A percentile compares a stretch with the other conserved stretches of the same genome.
Evolutionary conservation across 2,888 invertebrate genomes (phyloP).

Genomic region (Hirtodrosophila confusa): DNA sequence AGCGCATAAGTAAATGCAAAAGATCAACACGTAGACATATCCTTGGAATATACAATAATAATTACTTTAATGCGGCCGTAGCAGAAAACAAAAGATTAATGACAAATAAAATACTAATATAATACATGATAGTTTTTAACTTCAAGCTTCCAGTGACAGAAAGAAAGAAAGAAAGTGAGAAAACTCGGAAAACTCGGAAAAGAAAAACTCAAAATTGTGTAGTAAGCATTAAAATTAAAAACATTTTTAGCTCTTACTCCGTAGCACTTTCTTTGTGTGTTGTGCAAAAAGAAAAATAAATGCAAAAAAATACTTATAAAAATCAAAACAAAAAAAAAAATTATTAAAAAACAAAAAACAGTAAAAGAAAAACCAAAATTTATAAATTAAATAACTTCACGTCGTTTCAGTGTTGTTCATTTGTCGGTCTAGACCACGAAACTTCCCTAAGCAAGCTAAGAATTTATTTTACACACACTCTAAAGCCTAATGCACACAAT

Average conservation of each 20-base stretch:
- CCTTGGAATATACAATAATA: conserved; percentile 81
- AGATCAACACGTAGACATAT: conserved; percentile 83
- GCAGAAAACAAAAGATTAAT: conserved; percentile 47
- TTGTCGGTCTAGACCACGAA: conserved; percentile 61
- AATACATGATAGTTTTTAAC: conserved; percentile 69
- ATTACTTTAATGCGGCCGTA: conserved; percentile 77
- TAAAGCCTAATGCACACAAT: conserved; percentile 49
- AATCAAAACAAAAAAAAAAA: neutral
- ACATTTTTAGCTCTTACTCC: conserved; percentile 73
- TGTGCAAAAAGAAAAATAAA: conserved; percentile 57
- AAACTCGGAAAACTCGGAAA: conserved; percentile 20
- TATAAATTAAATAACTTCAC: conserved; percentile 54
- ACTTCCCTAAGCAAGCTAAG: conserved; percentile 71
- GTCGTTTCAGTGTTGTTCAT: conserved; percentile 73
- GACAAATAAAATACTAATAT: conserved; percentile 44
- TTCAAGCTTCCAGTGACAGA: conserved; percentile 79
- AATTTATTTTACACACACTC: conserved; percentile 70
- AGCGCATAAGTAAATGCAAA: conserved; percentile 72
- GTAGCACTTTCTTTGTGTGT: conserved; percentile 79
- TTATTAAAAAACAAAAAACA: conserved; percentile 13
- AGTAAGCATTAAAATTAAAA: conserved; percentile 67
- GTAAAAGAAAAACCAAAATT: conserved; percentile 22
- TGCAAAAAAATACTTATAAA: neutral
- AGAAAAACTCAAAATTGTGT: conserved; percentile 62
- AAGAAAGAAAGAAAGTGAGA: conserved; percentile 36